Evolutionary conservation across 2,888 invertebrate species (phyloP).

Genomic region (Cylindroiulus punctatus): DNA sequence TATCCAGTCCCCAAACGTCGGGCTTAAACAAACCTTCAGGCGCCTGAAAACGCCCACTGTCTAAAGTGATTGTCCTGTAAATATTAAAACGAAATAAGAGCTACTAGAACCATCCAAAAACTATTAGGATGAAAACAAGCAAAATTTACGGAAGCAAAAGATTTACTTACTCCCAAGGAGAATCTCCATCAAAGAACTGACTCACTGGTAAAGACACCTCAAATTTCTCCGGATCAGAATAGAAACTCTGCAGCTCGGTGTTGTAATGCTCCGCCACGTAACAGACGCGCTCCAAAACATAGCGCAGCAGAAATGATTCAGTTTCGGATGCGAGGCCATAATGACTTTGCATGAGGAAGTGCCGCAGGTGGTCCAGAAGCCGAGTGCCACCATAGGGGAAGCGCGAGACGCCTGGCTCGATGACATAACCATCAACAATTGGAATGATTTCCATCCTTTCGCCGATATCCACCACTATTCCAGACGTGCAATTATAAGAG

Average conservation of each 20-base stretch:
- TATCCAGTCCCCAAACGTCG: constrained; percentile 71
- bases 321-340: constrained; percentile 63
- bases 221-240: constrained; percentile 64
- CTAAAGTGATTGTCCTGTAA: constrained; percentile 61
- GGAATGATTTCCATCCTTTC: constrained; percentile 71
- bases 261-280: constrained; percentile 68
- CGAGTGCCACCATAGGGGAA: constrained; percentile 70
- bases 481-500: constrained; percentile 71
- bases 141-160: neutral
- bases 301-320: constrained; percentile 68
- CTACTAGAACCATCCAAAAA: too few relatives aligned
- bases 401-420: constrained; percentile 69
- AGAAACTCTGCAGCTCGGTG: constrained; percentile 65
- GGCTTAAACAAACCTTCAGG: constrained; percentile 71
- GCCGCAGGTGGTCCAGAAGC: constrained; percentile 67
- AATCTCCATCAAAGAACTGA: constrained; percentile 61
- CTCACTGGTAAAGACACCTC: constrained; percentile 60
- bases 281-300: constrained; percentile 67
- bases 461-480: constrained; percentile 72
- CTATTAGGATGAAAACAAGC: neutral
- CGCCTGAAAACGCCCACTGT: constrained; percentile 67
- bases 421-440: constrained; percentile 70
- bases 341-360: constrained; percentile 65
- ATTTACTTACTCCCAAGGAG: constrained; percentile 62
- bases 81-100: neutral